Conservation (phyloP, 2,797 vertebrate genomes). For the Acrocephalus scirpaceus region DNA sequence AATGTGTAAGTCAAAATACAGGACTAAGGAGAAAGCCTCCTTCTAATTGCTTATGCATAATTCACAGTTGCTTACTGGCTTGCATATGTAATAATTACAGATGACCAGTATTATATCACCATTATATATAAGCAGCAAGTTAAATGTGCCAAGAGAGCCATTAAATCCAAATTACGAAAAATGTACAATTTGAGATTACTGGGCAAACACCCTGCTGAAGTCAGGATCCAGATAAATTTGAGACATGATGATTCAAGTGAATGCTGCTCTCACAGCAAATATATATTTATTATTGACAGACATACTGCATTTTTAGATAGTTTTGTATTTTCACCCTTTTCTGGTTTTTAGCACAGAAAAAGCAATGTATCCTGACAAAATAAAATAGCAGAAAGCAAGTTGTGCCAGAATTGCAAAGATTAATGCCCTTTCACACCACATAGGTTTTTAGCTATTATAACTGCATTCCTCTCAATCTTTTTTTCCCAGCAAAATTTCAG, state of each 20-base stretch:
- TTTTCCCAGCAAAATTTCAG: slow-evolving; percentile 9
- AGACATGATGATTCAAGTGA: not conserved
- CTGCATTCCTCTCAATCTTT: not conserved
- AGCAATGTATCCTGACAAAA: not conserved
- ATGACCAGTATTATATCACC: not conserved
- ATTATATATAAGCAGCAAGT: not conserved
- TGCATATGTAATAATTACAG: fast-evolving
- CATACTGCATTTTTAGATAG: not conserved
- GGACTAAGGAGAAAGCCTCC: not conserved
- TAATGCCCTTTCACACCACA: slow-evolving; percentile 6
- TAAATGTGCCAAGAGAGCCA: not conserved
- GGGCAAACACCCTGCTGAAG: not conserved
- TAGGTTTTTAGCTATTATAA: not conserved
- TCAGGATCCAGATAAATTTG: not conserved
- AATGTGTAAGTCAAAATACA: not conserved
- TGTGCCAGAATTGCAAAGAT: not conserved
- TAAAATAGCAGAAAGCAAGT: not conserved
- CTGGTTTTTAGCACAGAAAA: not conserved
- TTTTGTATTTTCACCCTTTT: not conserved
- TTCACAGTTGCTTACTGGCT: not conserved
- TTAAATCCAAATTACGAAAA: not conserved
- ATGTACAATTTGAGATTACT: not conserved
- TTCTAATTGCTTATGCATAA: not conserved
- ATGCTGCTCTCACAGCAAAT: not conserved
- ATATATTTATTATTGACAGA: not conserved